Conservation (phyloP, 2,888 invertebrate genomes). For the Hylaea fasciaria region DNA sequence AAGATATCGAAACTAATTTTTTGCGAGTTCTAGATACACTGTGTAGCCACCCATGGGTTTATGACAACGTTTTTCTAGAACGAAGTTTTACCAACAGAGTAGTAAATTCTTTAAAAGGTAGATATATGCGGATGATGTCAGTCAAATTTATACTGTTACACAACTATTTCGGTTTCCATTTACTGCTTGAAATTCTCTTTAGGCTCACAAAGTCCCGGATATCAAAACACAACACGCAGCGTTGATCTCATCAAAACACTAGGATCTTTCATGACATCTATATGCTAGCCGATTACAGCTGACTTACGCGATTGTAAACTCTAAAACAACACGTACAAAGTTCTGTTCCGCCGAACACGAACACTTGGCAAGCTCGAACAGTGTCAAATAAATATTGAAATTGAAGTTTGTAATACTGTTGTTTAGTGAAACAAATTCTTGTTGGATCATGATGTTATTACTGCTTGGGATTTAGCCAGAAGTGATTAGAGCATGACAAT, state of each 20-base stretch:
- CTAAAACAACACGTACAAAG: conserved; percentile 51
- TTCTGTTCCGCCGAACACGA: conserved; percentile 43
- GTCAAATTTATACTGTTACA: background rate
- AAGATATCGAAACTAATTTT: no score
- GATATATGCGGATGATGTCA: background rate
- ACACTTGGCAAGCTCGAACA: conserved; percentile 59
- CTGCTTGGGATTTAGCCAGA: conserved; percentile 45
- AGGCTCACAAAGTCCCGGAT: conserved; percentile 57
- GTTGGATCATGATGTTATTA: conserved; percentile 56
- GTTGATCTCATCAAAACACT: conserved; percentile 73
- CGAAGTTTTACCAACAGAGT: no score
- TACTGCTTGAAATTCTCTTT: conserved; percentile 15
- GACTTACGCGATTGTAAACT: conserved; percentile 52
- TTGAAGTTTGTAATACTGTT: conserved; percentile 66
- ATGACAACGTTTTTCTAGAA: no score
- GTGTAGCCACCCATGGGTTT: no score
- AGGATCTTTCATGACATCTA: conserved; percentile 65
- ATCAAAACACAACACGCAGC: conserved; percentile 64
- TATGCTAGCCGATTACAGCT: conserved; percentile 42
- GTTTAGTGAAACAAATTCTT: conserved; percentile 66
- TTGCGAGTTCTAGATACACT: no score
- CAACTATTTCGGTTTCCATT: conserved; percentile 9
- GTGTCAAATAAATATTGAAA: conserved; percentile 63
- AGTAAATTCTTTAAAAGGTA: no score
- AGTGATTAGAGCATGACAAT: conserved; percentile 47